Conservation (phyloP, 1,140 invertebrate genomes). For the Hormaphis cornu region DNA sequence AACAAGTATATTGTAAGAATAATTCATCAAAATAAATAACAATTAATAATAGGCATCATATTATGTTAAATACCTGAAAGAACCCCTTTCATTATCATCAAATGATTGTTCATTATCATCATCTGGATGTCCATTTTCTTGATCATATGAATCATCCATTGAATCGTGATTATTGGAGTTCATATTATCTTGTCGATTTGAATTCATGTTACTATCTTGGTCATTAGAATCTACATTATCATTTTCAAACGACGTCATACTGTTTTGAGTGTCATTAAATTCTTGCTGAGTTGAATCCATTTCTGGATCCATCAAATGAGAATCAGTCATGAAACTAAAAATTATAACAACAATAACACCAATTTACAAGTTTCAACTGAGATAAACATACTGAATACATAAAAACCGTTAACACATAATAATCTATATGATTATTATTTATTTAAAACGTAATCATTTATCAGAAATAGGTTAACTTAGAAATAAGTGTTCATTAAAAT, state of each 20-base stretch:
- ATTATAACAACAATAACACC: background rate
- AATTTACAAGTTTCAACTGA: too few species aligned
- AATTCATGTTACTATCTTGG: constrained; percentile 29
- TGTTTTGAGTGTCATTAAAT: constrained; percentile 20
- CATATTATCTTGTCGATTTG: constrained; percentile 23
- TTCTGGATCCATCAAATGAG: constrained; percentile 13
- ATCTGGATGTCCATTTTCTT: constrained; percentile 13
- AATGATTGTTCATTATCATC: constrained; percentile 9
- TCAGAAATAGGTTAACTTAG: too few species aligned
- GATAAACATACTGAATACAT: too few species aligned
- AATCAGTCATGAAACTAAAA: constrained; percentile 9
- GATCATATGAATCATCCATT: constrained; percentile 3
- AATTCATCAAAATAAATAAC: background rate
- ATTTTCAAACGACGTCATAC: constrained; percentile 9
- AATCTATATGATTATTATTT: too few species aligned
- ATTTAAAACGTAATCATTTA: too few species aligned
- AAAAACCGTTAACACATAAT: too few species aligned
- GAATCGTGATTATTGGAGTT: constrained; percentile 6
- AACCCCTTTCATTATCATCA: constrained; percentile 10
- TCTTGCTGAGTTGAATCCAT: constrained; percentile 27
- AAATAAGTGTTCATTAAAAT: too few species aligned
- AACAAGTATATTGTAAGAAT: too few species aligned
- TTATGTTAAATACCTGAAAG: constrained; percentile 1
- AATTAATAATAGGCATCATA: background rate
- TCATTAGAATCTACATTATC: constrained; percentile 26